Percentiles rank a stretch among this genome's conserved stretches.
phyloP scores from a whole-genome alignment of 2,113 vertebrate species.

The Sigmodon hispidus region DNA sequence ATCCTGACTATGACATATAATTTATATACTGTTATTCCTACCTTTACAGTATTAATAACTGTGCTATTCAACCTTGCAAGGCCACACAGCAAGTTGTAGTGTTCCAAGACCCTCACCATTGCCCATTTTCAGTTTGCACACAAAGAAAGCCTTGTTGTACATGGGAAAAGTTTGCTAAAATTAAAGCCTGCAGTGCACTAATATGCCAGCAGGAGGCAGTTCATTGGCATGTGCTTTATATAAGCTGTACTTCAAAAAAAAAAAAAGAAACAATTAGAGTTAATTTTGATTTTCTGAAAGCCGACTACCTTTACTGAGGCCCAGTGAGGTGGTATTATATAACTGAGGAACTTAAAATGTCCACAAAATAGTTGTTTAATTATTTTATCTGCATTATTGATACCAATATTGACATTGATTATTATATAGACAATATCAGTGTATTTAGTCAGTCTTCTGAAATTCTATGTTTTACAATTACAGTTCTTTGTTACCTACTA shows the following conservation, averaged over 20 bases:
- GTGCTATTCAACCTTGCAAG: background rate
- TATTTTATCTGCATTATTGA: slow-evolving; percentile 28
- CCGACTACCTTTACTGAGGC: background rate
- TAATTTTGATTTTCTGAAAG: slow-evolving; percentile 15
- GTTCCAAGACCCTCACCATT: background rate
- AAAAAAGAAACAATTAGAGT: background rate
- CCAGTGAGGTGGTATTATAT: background rate
- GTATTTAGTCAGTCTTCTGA: slow-evolving; percentile 33
- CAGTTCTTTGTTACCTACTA: slow-evolving; percentile 15
- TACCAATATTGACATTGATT: too few species aligned
- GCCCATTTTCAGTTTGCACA: background rate
- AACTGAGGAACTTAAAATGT: slow-evolving; percentile 9
- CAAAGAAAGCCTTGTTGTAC: slow-evolving; percentile 1
- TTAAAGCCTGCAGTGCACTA: slow-evolving; percentile 18
- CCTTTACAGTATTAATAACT: background rate
- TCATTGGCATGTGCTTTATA: background rate
- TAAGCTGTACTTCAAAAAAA: background rate
- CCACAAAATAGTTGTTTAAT: background rate
- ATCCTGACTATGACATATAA: background rate
- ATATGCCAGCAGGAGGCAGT: background rate
- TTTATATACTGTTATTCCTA: background rate
- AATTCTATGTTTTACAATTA: slow-evolving; percentile 36
- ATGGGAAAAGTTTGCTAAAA: background rate
- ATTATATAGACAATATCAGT: slow-evolving; percentile 2
- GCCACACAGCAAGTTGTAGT: background rate